A percentile compares a stretch with the other conserved stretches of the same genome.
phyloP scores from a whole-genome alignment of 2,113 vertebrate species.

The Gorsachius goisagi region DNA sequence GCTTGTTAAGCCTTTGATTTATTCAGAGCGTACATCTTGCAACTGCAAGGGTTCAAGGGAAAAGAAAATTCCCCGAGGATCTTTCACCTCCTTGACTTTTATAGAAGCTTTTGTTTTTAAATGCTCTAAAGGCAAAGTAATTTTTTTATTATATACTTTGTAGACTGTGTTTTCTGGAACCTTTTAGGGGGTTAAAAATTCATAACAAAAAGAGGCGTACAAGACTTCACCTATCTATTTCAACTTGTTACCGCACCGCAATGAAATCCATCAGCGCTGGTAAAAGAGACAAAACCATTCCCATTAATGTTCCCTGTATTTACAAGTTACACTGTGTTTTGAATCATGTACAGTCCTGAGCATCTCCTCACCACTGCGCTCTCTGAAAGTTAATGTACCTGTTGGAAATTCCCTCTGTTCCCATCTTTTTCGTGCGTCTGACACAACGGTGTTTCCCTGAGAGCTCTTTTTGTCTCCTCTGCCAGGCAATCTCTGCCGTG shows the following conservation, averaged over 20 bases:
- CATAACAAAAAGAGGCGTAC: not conserved
- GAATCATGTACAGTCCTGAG: not conserved
- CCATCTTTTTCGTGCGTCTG: not conserved
- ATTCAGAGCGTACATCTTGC: not conserved
- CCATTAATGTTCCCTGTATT: constrained; percentile 37
- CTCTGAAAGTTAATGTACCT: not conserved
- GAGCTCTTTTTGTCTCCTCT: not conserved
- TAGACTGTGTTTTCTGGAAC: not conserved
- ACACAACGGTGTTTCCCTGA: not conserved
- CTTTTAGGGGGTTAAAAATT: not conserved
- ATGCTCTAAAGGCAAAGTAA: not conserved
- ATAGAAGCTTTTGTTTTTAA: not conserved
- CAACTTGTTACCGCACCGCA: not conserved
- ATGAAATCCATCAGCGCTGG: not conserved
- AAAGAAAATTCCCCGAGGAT: not conserved
- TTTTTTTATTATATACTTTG: not conserved
- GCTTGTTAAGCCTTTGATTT: not conserved
- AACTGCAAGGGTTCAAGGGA: not conserved
- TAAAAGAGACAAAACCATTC: constrained; percentile 47
- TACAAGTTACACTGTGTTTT: constrained; percentile 27
- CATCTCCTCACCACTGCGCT: not conserved
- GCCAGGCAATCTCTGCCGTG: not conserved
- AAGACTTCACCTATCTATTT: not conserved
- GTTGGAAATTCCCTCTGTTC: constrained; percentile 21
- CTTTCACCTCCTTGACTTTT: constrained; percentile 11